phyloP scores from a whole-genome alignment of 2,888 invertebrate genomes.

The Drosophila testacea region DNA sequence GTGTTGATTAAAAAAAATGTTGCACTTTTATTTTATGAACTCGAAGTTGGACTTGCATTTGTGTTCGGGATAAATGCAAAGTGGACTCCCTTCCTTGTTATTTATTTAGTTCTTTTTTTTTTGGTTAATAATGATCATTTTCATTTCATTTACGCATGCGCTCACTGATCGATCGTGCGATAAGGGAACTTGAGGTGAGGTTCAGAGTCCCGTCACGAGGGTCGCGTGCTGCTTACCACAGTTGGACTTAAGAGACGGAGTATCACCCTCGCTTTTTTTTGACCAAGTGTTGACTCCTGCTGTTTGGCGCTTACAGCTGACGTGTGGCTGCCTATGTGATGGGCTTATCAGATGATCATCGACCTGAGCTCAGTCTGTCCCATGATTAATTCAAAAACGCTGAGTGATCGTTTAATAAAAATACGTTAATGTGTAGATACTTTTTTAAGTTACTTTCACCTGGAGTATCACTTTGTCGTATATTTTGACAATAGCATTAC shows the following conservation, averaged over 20 bases:
- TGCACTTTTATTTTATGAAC: conserved; percentile 75
- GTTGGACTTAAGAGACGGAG: background rate
- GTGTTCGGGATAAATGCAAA: conserved; percentile 33
- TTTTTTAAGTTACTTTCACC: conserved; percentile 40
- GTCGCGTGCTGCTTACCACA: conserved; percentile 57
- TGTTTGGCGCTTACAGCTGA: conserved; percentile 84
- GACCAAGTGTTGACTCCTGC: conserved; percentile 79
- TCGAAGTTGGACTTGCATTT: background rate
- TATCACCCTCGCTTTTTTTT: conserved; percentile 33
- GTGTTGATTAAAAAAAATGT: conserved; percentile 82
- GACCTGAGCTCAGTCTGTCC: conserved; percentile 16
- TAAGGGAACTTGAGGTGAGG: conserved; percentile 42
- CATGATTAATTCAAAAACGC: conserved; percentile 78
- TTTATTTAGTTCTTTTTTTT: conserved; percentile 14
- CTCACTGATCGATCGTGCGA: conserved; percentile 57
- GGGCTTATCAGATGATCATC: conserved; percentile 81
- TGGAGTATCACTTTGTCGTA: conserved; percentile 27
- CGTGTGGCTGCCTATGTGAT: conserved; percentile 83
- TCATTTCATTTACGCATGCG: conserved; percentile 82
- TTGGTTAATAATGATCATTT: conserved; percentile 82
- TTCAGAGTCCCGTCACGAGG: conserved; percentile 38
- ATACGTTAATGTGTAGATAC: no score
- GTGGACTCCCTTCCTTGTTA: conserved; percentile 9
- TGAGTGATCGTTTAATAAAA: conserved; percentile 83
- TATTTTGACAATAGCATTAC: conserved; percentile 56